Conservation (phyloP, 1,140 invertebrate genomes). For the Acromyrmex heyeri region DNA sequence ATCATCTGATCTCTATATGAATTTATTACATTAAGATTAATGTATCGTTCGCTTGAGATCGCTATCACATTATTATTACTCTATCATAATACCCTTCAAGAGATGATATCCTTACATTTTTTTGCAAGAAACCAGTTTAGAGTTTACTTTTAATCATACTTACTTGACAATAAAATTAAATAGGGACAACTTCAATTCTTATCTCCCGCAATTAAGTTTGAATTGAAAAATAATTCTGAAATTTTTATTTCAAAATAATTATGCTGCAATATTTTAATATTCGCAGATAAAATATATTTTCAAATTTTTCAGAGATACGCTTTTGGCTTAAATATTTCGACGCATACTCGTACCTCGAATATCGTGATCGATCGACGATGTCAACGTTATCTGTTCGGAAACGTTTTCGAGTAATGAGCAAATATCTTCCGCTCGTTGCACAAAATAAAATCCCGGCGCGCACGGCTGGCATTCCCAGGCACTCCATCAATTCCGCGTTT, state of each 20-base stretch:
- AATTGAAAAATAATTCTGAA: not conserved
- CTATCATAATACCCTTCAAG: not conserved
- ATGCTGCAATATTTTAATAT: not conserved
- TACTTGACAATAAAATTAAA: not conserved
- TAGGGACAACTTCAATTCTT: not conserved
- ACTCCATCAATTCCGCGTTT: constrained; percentile 53
- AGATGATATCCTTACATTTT: not conserved
- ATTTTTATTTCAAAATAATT: not conserved
- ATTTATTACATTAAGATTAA: constrained; percentile 6
- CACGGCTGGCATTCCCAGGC: constrained; percentile 29
- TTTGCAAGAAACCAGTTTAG: not conserved
- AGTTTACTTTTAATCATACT: not conserved
- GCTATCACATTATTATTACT: constrained; percentile 7
- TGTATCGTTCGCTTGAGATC: not conserved
- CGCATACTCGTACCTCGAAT: not conserved
- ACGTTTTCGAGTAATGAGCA: constrained; percentile 52
- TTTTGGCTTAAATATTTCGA: constrained; percentile 14
- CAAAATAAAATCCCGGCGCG: constrained; percentile 53
- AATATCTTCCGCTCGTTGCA: constrained; percentile 52
- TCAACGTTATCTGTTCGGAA: constrained; percentile 38
- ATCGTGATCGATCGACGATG: constrained; percentile 8
- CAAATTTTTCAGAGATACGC: not conserved
- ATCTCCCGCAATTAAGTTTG: not conserved
- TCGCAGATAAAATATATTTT: not conserved
- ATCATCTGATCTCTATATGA: constrained; percentile 16